Evolutionary conservation across 2,113 vertebrate genomes (phyloP).

Genomic region (Chroicocephalus ridibundus): DNA sequence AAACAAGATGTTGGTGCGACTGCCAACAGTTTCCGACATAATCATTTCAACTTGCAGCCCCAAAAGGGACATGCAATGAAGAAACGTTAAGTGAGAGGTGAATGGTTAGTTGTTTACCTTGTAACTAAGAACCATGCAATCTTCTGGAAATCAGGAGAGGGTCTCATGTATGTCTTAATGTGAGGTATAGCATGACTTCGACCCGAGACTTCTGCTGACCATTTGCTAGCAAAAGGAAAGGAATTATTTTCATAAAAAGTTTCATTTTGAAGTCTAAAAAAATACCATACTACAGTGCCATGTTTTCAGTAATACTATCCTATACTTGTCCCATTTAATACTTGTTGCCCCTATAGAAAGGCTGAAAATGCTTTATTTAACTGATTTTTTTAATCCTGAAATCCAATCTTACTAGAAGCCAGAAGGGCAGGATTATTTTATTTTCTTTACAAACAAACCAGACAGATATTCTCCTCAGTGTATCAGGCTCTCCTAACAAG

Average conservation of each 20-base stretch:
- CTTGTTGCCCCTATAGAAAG: background rate
- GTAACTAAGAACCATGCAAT: constrained; percentile 96
- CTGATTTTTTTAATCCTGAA: background rate
- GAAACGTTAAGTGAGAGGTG: background rate
- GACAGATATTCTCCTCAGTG: background rate
- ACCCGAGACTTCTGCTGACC: constrained; percentile 88
- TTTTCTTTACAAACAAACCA: background rate
- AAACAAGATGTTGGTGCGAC: background rate
- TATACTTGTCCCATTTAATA: background rate
- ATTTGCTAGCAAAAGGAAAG: constrained; percentile 75
- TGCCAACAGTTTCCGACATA: background rate
- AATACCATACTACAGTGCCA: background rate
- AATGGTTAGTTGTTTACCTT: constrained; percentile 74
- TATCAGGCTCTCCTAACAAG: background rate
- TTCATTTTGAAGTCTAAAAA: background rate
- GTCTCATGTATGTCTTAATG: constrained; percentile 95
- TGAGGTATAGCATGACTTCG: constrained; percentile 93
- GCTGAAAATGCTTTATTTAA: background rate
- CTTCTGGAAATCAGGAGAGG: constrained; percentile 85
- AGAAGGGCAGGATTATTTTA: background rate
- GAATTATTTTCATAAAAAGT: background rate
- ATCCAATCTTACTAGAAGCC: background rate
- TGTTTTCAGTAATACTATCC: background rate
- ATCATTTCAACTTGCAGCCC: background rate
- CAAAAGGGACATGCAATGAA: background rate